A percentile compares a stretch with the other conserved stretches of the same genome.
Evolutionary conservation across 2,888 invertebrate species (phyloP).

Genomic region (Lacanobia oleracea): DNA sequence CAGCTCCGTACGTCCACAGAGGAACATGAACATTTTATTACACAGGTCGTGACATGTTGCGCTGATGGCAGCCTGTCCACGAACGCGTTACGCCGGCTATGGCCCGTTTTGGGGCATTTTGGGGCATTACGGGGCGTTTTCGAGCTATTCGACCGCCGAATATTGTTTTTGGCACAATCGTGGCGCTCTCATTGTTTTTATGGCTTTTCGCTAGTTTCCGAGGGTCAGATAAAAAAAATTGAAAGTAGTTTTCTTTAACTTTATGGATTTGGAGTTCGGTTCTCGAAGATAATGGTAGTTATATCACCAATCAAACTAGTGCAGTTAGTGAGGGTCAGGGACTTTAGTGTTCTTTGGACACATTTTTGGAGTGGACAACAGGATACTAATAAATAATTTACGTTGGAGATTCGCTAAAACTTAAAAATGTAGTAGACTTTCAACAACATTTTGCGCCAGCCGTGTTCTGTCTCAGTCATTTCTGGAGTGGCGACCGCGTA

Average conservation of each 20-base stretch:
- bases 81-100: slow-evolving; percentile 65
- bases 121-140: slow-evolving; percentile 68
- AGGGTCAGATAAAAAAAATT: slow-evolving; percentile 59
- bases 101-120: slow-evolving; percentile 65
- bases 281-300: slow-evolving; percentile 28
- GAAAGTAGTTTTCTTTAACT: slow-evolving; percentile 54
- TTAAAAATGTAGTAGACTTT: no score
- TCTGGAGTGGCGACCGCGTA: no score
- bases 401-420: no score
- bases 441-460: no score
- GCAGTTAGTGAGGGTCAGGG: neutral
- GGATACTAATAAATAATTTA: no score
- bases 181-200: slow-evolving; percentile 69
- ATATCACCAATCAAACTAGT: slow-evolving; percentile 28
- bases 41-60: slow-evolving; percentile 75
- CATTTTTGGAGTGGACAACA: no score
- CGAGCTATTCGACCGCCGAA: slow-evolving; percentile 67
- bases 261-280: slow-evolving; percentile 10
- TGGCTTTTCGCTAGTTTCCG: slow-evolving; percentile 63
- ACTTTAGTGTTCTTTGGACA: neutral
- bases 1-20: slow-evolving; percentile 33
- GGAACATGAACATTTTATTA: slow-evolving; percentile 69
- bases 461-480: no score
- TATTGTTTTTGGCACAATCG: slow-evolving; percentile 74
- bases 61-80: slow-evolving; percentile 69